These are phyloP conservation scores for Lutraria rhynchaena DNA, from an alignment of 1,140 invertebrate genomes.

Conservation along the genomic window DNA sequence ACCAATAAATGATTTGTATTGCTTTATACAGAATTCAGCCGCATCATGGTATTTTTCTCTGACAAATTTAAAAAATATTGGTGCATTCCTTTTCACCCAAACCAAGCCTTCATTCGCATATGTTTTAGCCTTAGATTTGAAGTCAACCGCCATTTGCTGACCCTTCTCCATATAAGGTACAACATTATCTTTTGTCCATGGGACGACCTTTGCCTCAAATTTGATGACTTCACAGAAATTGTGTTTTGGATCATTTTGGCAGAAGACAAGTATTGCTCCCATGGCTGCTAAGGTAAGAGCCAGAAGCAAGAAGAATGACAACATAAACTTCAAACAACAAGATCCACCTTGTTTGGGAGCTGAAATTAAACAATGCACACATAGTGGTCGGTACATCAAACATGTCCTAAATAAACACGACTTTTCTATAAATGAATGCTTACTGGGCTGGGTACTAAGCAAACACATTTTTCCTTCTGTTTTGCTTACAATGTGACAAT, in stretches of 20 bases:
- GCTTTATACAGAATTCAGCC: conserved; percentile 1
- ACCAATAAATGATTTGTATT: conserved; percentile 38
- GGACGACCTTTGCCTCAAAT: conserved; percentile 39
- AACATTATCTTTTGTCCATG: conserved; percentile 38
- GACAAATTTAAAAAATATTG: conserved; percentile 19
- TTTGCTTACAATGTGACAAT: no score
- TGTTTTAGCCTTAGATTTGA: not conserved
- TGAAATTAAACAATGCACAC: no score
- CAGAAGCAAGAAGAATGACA: conserved; percentile 18
- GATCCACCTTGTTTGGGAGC: not conserved
- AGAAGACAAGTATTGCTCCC: conserved; percentile 25
- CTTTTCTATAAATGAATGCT: no score
- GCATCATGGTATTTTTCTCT: conserved; percentile 48
- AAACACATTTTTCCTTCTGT: no score
- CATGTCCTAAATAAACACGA: no score
- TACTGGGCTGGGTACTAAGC: no score
- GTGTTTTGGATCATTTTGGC: conserved; percentile 42
- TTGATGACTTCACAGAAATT: conserved; percentile 48
- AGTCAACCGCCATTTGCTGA: not conserved
- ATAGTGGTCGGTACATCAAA: no score
- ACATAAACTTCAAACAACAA: conserved; percentile 46
- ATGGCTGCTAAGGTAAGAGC: conserved; percentile 12
- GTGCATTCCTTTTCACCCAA: conserved; percentile 43
- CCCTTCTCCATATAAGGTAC: conserved; percentile 14
- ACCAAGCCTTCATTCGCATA: conserved; percentile 1